Base-by-base conservation (phyloP, 2,888 invertebrate species). In the Tridacna crocea region DNA sequence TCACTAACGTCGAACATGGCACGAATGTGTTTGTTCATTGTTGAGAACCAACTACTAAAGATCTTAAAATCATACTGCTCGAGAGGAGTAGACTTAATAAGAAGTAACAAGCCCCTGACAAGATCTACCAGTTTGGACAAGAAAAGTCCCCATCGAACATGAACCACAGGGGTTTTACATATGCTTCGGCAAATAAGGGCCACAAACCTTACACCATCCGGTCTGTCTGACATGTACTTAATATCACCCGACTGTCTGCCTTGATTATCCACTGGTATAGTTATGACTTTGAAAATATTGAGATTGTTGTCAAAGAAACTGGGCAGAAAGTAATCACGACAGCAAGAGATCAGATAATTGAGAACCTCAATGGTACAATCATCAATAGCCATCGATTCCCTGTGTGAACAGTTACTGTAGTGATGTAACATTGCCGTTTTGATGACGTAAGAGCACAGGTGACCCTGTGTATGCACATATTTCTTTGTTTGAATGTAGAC, bases 381-480 rank as follows among this genome's bases (percentile, higher is more conserved):
- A 8, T 63, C 63, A 10, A 63, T 22, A 27, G 63, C 13, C 15
- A 27, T 17, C 0, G 63, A 63, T 63, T 63, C 27, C 26, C 27
- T 63, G 26, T 15, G 63, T 63, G 26, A 27, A 26, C 61, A 61
- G 22, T n/a, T 13, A 13, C 24, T 61, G 61, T 61, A 61, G 10
- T 61, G 61, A 63, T 63, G 63, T 63, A 63, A 63, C 63, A 63
- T 63, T 1, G 63, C 63, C 15, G 63, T 63, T 63, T 63, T 63
- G 12, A 63, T 26, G 26, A 63, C 63, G n/a, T 60, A 60, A n/a
- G 60, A 60, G 24, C 60, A 63, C 15, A 63, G 26, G 63, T 63
- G 63, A 22, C 24, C 26, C 1, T 24, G 22, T 61, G 61, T 61
- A 22, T 61, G 61, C 24, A 61, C 61, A n/a, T 61, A 63, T 22